Evolutionary conservation across 2,797 vertebrate genomes (phyloP).

Genomic region (Danio aesculapii): DNA sequence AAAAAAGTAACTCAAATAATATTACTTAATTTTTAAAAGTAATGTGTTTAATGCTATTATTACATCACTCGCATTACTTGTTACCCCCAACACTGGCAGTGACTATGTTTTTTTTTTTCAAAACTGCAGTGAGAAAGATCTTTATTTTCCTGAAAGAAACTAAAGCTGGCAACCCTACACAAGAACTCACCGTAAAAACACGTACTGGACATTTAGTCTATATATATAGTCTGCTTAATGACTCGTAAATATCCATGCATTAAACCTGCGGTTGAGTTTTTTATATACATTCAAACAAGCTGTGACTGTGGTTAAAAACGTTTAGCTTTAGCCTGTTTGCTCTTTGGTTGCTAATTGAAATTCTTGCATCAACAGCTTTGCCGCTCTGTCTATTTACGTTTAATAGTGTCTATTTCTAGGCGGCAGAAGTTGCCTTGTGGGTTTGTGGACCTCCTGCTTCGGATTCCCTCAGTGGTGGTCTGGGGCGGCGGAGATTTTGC

Average conservation of each 20-base stretch:
- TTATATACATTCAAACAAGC: constrained; percentile 6
- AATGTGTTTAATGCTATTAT: too few species aligned
- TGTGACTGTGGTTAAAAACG: constrained; percentile 25
- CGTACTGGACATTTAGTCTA: constrained; percentile 10
- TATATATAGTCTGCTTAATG: constrained; percentile 34
- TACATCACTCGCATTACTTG: too few species aligned
- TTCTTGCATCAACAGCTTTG: constrained; percentile 22
- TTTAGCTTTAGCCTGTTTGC: constrained; percentile 35
- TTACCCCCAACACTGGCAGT: too few species aligned
- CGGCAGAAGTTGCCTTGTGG: constrained; percentile 19
- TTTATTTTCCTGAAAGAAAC: background rate
- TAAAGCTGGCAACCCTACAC: background rate
- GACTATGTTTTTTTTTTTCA: too few species aligned
- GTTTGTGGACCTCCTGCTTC: constrained; percentile 39
- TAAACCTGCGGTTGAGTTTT: constrained; percentile 1
- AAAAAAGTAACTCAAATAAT: too few species aligned
- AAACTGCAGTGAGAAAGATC: too few species aligned
- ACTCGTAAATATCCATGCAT: constrained; percentile 24
- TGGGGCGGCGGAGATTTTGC: constrained; percentile 26
- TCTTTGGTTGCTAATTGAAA: constrained; percentile 30
- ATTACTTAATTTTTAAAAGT: too few species aligned
- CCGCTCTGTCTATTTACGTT: constrained; percentile 28
- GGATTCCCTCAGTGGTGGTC: constrained; percentile 36
- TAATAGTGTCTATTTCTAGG: constrained; percentile 46
- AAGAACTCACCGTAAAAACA: constrained; percentile 18